These are phyloP conservation scores for Theonella swinhoei DNA, from an alignment of 37 sponge, comb jelly and placozoan species.

Conservation along the genomic window DNA sequence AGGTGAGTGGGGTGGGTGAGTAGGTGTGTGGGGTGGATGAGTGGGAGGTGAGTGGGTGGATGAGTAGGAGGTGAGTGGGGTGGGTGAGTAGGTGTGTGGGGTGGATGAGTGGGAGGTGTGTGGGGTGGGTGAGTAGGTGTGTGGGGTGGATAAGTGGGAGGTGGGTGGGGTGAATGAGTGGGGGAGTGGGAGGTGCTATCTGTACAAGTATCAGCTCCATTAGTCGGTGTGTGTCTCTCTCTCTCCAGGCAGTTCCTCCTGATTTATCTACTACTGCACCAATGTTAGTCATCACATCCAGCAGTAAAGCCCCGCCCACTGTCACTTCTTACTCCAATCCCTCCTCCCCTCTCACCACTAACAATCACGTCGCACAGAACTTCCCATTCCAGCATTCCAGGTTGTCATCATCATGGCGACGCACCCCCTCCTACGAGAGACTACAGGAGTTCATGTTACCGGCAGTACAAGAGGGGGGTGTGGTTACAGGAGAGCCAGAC, in stretches of 20 bases:
- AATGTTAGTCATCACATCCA: neutral
- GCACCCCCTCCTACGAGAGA: constrained; percentile 52
- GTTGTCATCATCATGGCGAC: constrained; percentile 17
- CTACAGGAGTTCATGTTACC: constrained; percentile 25
- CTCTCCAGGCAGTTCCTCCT: neutral
- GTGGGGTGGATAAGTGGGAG: neutral
- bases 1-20: neutral
- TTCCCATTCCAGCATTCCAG: neutral
- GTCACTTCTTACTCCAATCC: neutral
- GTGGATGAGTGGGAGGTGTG: neutral
- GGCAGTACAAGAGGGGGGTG: neutral
- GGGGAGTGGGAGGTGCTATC: too few relatives aligned
- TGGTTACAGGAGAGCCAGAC: neutral
- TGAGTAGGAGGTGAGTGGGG: neutral
- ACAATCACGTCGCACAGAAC: neutral
- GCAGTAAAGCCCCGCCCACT: neutral
- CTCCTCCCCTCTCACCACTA: neutral
- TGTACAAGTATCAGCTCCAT: neutral
- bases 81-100: too few relatives aligned
- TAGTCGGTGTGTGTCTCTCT: neutral
- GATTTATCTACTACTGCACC: neutral
- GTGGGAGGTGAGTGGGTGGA: neutral
- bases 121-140: neutral
- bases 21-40: neutral
- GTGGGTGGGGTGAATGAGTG: neutral